phyloP scores from a whole-genome alignment of 2,797 vertebrate genomes.

The Lepus oiostolus region DNA sequence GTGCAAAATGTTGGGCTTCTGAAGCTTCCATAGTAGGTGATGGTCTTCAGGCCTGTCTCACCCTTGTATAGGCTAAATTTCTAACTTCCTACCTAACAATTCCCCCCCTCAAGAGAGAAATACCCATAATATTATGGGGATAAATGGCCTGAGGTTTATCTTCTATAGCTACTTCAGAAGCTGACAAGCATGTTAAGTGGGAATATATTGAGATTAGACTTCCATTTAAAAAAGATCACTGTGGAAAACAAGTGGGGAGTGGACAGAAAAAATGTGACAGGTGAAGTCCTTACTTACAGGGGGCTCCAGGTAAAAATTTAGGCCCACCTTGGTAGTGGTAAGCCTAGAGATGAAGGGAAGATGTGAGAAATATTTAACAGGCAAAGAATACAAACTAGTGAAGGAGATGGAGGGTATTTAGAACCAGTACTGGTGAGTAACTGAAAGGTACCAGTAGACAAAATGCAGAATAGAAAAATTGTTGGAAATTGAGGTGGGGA shows the following conservation, averaged over 20 bases:
- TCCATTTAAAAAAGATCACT: constrained; percentile 15
- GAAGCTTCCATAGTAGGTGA: no score
- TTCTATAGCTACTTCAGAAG: no score
- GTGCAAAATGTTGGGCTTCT: no score
- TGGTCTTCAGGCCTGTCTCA: no score
- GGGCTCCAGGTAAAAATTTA: neutral
- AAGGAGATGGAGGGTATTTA: neutral
- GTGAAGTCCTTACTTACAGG: neutral
- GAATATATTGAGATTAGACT: constrained; percentile 20
- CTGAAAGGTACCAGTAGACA: neutral
- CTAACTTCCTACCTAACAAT: no score
- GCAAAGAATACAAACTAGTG: neutral
- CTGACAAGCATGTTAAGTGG: neutral
- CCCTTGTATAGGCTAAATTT: no score
- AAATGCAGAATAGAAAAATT: neutral
- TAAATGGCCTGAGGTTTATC: no score
- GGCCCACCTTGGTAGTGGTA: neutral
- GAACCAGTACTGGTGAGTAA: neutral
- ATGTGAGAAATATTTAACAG: neutral
- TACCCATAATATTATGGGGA: no score
- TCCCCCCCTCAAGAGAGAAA: no score
- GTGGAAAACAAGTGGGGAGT: neutral
- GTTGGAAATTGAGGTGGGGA: neutral
- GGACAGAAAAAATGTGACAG: neutral
- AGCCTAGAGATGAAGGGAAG: neutral